Base-by-base conservation (phyloP, 2,797 vertebrate species). In the Epinephelus awoara region DNA sequence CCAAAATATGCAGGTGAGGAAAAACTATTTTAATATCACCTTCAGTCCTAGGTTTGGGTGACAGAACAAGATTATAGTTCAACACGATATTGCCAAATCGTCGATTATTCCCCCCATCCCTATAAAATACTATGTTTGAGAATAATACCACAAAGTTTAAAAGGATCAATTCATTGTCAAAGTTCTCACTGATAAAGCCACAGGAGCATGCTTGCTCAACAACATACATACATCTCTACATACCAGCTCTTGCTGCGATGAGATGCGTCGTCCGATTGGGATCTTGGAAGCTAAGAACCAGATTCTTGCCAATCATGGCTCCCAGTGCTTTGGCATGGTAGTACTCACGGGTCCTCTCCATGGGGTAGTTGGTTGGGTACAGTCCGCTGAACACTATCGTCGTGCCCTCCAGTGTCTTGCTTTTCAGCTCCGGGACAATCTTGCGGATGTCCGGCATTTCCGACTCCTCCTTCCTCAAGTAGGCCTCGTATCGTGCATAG, bases 241-340 rank as follows among this genome's bases (percentile, higher is more conserved):
- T 90, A 99, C 98, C 98, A 12, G 97, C 95, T 73, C 97, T 94
- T 0, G 97, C 98, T 5, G 98, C 98, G 25, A 99, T 96, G 52
- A 99, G 96, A 86, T 99, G 98, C 0, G 98, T 99, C 54, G 96
- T 96, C 86, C 91, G 92, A 88, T 93, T 90, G 0, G 97, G 95
- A 73, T 96, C 96, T 56, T 97, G 95, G 5, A 94, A 91, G 85
- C 80, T 94, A n/a, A 98, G 88, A 18, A 96, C 85, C 1, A 99
- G 92, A 77, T 85, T 96, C 88, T 96, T 98, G 92, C 95, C 90
- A 51, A 99, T 95, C 86, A 93, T 97, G 54, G 98, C 97, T 34
- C 98, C 98, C 38, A 99, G 95, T 0, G 97, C 96, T 44, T 96
- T 98, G 75, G 97, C 96, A 0, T 99, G 98, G 90, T 99, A 99